phyloP scores from a whole-genome alignment of 2,797 vertebrate species.

The Chaetodon trifasciatus region DNA sequence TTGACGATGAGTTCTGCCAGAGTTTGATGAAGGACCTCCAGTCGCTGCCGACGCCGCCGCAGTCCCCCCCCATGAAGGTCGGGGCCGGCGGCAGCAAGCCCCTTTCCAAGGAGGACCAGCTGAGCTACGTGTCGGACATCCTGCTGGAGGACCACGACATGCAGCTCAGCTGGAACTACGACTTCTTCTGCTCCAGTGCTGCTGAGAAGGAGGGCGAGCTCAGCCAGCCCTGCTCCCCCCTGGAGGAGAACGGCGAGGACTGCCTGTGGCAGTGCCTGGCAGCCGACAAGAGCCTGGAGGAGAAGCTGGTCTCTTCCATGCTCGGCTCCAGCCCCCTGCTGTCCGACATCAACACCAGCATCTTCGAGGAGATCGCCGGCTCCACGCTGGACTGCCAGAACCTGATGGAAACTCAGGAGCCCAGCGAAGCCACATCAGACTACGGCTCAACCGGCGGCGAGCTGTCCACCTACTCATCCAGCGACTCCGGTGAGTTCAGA shows the following conservation, averaged over 20 bases:
- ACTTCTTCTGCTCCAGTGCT: constrained; percentile 60
- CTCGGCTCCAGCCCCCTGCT: constrained; percentile 85
- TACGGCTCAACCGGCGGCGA: constrained; percentile 83
- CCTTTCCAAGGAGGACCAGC: constrained; percentile 86
- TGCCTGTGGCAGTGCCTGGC: constrained; percentile 79
- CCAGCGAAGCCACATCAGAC: constrained; percentile 81
- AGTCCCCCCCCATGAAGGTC: constrained; percentile 82
- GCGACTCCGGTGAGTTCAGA: constrained; percentile 86
- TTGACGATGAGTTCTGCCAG: constrained; percentile 86
- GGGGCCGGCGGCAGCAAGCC: constrained; percentile 65
- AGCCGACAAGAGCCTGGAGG: constrained; percentile 71
- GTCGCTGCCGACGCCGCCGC: constrained; percentile 83
- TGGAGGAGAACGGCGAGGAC: constrained; percentile 72
- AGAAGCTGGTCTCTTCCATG: constrained; percentile 79
- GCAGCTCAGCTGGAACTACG: constrained; percentile 81
- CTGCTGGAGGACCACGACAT: constrained; percentile 86
- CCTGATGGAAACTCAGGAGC: constrained; percentile 72
- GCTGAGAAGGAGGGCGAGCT: constrained; percentile 55
- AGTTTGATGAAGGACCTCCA: constrained; percentile 86
- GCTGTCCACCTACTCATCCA: constrained; percentile 78
- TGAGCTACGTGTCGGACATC: constrained; percentile 86
- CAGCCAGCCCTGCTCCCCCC: constrained; percentile 35
- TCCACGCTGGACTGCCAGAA: constrained; percentile 84
- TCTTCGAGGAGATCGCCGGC: constrained; percentile 86
- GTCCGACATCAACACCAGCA: constrained; percentile 85